Evolutionary conservation across 2,888 invertebrate genomes (phyloP).

Genomic region (Epinotia ramella): DNA sequence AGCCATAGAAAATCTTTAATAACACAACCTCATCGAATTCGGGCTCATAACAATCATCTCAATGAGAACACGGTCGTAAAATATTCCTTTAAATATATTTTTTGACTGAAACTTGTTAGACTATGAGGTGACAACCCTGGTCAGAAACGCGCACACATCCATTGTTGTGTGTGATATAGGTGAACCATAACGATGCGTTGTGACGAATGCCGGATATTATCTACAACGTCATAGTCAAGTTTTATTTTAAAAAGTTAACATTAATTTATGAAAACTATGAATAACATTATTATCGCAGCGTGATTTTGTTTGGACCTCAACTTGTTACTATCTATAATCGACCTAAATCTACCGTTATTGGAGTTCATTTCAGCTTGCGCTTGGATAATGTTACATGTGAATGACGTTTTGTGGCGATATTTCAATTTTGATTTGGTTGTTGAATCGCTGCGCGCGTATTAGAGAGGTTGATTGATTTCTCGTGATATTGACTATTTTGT

Average conservation of each 20-base stretch:
- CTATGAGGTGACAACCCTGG: constrained; percentile 37
- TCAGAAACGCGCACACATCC: constrained; percentile 38
- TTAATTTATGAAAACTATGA: constrained; percentile 41
- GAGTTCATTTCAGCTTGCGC: constrained; percentile 2
- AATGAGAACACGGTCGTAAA: too few relatives aligned
- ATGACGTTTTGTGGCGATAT: constrained; percentile 17
- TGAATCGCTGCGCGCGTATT: neutral
- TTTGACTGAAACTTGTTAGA: neutral
- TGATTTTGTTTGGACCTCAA: constrained; percentile 10
- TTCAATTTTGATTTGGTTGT: constrained; percentile 22
- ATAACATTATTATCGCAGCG: constrained; percentile 40
- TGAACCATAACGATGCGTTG: constrained; percentile 44
- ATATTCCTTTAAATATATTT: too few relatives aligned
- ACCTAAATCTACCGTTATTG: neutral
- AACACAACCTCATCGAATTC: too few relatives aligned
- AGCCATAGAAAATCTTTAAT: too few relatives aligned
- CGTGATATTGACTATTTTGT: neutral
- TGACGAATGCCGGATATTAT: constrained; percentile 43
- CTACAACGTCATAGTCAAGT: constrained; percentile 35
- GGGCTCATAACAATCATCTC: too few relatives aligned
- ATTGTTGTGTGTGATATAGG: constrained; percentile 35
- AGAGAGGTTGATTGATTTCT: neutral
- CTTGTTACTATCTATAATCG: neutral
- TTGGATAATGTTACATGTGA: neutral
- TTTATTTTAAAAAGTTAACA: constrained; percentile 40